Conservation (phyloP, 2,113 vertebrate genomes). For the Vulpes lagopus region DNA sequence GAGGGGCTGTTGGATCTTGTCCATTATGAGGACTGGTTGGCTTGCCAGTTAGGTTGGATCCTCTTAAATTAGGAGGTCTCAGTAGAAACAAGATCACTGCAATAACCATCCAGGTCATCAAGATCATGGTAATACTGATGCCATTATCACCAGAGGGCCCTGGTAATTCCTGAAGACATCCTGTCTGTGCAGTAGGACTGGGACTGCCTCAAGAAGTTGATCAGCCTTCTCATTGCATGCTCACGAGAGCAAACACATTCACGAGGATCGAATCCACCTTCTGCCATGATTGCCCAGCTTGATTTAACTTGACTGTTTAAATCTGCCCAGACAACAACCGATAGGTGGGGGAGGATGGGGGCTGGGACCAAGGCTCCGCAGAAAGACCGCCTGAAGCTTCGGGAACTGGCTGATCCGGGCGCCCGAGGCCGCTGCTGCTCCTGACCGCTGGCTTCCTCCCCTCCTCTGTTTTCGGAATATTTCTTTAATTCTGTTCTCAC, state of each 20-base stretch:
- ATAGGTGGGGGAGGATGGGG: conserved; percentile 72
- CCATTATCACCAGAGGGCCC: conserved; percentile 91
- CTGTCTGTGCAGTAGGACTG: too few relatives aligned
- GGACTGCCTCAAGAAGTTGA: too few relatives aligned
- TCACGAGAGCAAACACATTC: too few relatives aligned
- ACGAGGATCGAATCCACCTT: too few relatives aligned
- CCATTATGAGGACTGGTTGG: conserved; percentile 89
- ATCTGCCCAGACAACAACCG: conserved; percentile 74
- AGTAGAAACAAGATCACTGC: conserved; percentile 94
- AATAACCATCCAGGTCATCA: conserved; percentile 96
- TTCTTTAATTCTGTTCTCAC: neutral
- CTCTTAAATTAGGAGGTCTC: conserved; percentile 93
- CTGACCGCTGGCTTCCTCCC: conserved; percentile 49
- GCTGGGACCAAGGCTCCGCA: conserved; percentile 32
- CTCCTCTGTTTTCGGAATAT: conserved; percentile 76
- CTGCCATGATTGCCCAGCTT: too few relatives aligned
- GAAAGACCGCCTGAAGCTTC: conserved; percentile 48
- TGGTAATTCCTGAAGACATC: conserved; percentile 89
- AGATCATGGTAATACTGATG: conserved; percentile 93
- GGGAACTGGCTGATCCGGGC: conserved; percentile 29
- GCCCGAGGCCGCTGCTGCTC: conserved; percentile 44
- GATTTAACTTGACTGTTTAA: too few relatives aligned
- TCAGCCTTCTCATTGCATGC: too few relatives aligned
- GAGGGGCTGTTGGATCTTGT: conserved; percentile 95
- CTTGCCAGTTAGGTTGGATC: conserved; percentile 90